Percentiles rank a stretch among this genome's conserved stretches.
Conservation (phyloP, 1,140 invertebrate genomes). For the Cryptotermes secundus region DNA sequence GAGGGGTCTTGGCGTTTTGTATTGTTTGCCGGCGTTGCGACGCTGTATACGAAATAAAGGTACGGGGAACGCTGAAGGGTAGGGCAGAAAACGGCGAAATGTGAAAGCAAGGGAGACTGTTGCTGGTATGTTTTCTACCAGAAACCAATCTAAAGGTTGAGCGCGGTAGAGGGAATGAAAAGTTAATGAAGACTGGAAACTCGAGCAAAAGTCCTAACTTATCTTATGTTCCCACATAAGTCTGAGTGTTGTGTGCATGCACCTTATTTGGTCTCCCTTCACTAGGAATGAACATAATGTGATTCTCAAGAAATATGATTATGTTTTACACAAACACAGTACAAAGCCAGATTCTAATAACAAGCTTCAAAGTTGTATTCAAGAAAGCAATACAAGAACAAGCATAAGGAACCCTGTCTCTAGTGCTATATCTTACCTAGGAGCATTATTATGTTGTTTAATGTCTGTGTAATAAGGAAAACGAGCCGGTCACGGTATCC, state of each 20-base stretch:
- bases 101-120: too few relatives aligned
- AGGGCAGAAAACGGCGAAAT: too few relatives aligned
- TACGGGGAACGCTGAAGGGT: background rate
- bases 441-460: background rate
- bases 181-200: background rate
- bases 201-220: background rate
- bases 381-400: background rate
- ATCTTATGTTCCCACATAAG: too few relatives aligned
- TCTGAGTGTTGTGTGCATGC: background rate
- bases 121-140: background rate
- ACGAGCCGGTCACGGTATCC: too few relatives aligned
- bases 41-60: background rate
- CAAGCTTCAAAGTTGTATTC: background rate
- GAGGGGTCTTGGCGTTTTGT: background rate
- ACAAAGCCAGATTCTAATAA: background rate
- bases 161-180: background rate
- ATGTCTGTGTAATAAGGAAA: background rate
- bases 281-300: background rate
- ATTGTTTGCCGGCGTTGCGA: background rate
- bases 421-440: background rate
- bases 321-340: background rate
- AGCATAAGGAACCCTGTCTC: background rate
- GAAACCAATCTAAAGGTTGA: background rate
- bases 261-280: background rate
- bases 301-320: background rate